Conservation (phyloP, 2,888 invertebrate species). For the Stomorhina lunata region DNA sequence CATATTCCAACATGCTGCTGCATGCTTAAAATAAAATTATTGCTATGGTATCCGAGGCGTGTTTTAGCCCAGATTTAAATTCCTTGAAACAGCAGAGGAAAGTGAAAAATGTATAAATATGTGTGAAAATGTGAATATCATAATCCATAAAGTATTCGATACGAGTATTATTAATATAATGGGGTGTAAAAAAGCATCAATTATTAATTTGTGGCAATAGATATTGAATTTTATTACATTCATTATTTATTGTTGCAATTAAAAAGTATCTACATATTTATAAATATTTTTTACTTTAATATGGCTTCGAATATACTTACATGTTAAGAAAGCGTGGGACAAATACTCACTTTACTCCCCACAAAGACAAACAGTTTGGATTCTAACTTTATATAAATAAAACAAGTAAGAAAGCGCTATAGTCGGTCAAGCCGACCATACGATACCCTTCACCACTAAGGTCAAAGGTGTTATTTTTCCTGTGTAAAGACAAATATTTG, state of each 20-base stretch:
- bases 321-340: too few relatives aligned
- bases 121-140: not conserved
- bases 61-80: not conserved
- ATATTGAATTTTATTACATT: slow-evolving; percentile 18
- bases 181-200: slow-evolving; percentile 11
- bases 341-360: too few relatives aligned
- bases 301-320: too few relatives aligned
- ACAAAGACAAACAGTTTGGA: too few relatives aligned
- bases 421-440: too few relatives aligned
- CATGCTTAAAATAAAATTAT: not conserved
- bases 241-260: not conserved
- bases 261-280: not conserved
- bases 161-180: slow-evolving; percentile 7
- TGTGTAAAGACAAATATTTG: too few relatives aligned
- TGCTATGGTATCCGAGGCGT: not conserved
- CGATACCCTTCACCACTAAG: too few relatives aligned
- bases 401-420: too few relatives aligned
- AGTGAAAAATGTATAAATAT: not conserved
- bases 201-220: not conserved
- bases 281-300: too few relatives aligned
- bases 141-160: slow-evolving; percentile 11
- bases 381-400: too few relatives aligned
- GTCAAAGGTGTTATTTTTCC: too few relatives aligned
- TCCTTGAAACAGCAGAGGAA: not conserved
- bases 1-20: slow-evolving; percentile 12